Percentiles rank a stretch among this genome's conserved stretches.
Conservation (phyloP, 2,888 invertebrate genomes). For the Eucera pruinosa region DNA sequence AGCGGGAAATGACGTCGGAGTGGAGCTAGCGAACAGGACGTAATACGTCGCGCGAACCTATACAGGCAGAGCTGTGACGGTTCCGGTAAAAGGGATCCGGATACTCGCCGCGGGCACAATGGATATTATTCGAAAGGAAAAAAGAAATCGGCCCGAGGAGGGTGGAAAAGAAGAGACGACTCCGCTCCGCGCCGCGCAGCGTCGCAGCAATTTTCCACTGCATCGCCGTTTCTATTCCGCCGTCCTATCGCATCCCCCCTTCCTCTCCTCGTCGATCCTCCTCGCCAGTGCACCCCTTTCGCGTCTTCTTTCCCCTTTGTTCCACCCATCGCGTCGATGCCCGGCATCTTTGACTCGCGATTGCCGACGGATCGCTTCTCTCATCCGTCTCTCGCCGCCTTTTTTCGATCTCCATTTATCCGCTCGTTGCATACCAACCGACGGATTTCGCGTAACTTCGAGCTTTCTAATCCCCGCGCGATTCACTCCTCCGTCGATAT, state of each 20-base stretch:
- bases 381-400: neutral
- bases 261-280: no score
- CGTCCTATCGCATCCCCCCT: slow-evolving; percentile 47
- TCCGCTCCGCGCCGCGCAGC: no score
- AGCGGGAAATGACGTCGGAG: neutral
- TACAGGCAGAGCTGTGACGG: neutral
- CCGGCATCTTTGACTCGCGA: slow-evolving; percentile 4
- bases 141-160: neutral
- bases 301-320: neutral
- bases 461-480: no score
- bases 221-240: slow-evolving; percentile 69
- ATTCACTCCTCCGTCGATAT: no score
- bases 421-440: no score
- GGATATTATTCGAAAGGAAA: slow-evolving; percentile 32
- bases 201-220: slow-evolving; percentile 47
- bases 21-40: neutral
- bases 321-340: neutral
- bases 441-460: no score
- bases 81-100: slow-evolving; percentile 1
- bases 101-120: slow-evolving; percentile 25
- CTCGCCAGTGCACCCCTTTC: neutral
- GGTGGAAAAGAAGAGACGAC: neutral
- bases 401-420: slow-evolving; percentile 6
- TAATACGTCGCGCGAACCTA: neutral
- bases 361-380: neutral